These are phyloP conservation scores for Oncopodura yosiiana DNA, from an alignment of 1,140 invertebrate species.

Conservation along the genomic window DNA sequence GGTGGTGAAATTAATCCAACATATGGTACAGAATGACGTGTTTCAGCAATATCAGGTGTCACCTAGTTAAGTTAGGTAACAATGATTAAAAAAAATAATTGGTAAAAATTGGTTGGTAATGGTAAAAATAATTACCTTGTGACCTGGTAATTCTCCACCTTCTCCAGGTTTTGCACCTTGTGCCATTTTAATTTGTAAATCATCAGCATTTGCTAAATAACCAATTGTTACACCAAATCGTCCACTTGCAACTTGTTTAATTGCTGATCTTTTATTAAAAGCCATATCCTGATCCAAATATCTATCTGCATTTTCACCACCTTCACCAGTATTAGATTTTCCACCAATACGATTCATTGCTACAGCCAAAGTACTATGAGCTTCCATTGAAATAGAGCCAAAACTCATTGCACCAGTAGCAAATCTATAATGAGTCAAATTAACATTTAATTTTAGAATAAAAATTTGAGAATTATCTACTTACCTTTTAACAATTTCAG, in stretches of 20 bases:
- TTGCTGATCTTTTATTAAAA: slow-evolving; percentile 66
- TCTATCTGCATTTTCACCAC: slow-evolving; percentile 75
- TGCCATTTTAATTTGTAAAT: slow-evolving; percentile 97
- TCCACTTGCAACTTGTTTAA: slow-evolving; percentile 91
- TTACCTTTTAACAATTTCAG: slow-evolving; percentile 91
- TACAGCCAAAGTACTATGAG: slow-evolving; percentile 85
- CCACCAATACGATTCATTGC: slow-evolving; percentile 95
- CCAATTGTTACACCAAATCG: slow-evolving; percentile 96
- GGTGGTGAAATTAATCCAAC: slow-evolving; percentile 98
- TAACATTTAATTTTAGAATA: background rate
- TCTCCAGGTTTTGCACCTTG: slow-evolving; percentile 79
- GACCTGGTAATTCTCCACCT: slow-evolving; percentile 79
- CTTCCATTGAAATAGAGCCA: slow-evolving; percentile 85
- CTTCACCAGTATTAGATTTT: slow-evolving; percentile 96
- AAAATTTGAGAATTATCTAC: slow-evolving; percentile 45
- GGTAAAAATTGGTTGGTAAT: slow-evolving; percentile 3
- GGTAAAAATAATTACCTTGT: no score
- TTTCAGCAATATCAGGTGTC: slow-evolving; percentile 87
- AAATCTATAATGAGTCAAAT: no score
- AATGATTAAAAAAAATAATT: background rate
- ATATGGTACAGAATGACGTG: slow-evolving; percentile 87
- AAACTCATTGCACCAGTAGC: slow-evolving; percentile 75
- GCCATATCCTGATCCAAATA: slow-evolving; percentile 69
- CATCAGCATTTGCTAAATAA: slow-evolving; percentile 92
- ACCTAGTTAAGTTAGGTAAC: slow-evolving; percentile 49